Evolutionary conservation across 2,113 vertebrate genomes (phyloP).

Genomic region (Ctenomys sociabilis): DNA sequence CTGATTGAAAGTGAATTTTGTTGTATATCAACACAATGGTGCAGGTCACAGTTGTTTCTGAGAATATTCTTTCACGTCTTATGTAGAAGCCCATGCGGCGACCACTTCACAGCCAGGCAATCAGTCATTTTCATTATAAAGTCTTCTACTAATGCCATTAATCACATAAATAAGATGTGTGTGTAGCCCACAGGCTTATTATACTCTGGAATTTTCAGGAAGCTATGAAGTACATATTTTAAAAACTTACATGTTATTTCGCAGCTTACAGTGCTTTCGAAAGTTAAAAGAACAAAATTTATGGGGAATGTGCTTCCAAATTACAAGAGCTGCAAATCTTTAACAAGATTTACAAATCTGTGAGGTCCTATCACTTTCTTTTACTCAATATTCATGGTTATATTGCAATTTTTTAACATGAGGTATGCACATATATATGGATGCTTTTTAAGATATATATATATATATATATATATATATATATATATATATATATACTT

Average conservation of each 20-base stretch:
- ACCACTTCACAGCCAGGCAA: not conserved
- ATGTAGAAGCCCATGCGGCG: not conserved
- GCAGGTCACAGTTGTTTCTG: not conserved
- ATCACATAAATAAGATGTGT: not conserved
- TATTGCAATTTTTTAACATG: not conserved
- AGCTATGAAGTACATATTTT: not conserved
- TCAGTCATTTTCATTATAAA: not conserved
- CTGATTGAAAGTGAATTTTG: slow-evolving; percentile 14
- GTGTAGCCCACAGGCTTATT: not conserved
- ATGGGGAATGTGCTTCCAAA: not conserved
- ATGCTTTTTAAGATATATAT: not conserved
- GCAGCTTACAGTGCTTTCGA: not conserved
- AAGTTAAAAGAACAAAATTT: not conserved
- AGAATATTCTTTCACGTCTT: not conserved
- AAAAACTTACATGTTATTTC: not conserved
- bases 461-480: no score
- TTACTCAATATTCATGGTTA: not conserved
- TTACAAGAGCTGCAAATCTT: no score
- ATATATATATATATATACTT: not conserved
- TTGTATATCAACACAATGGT: not conserved
- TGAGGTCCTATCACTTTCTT: not conserved
- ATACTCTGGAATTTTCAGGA: not conserved
- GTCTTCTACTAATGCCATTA: not conserved
- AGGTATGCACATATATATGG: not conserved
- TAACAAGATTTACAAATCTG: not conserved